Base-by-base conservation (phyloP, 2,797 vertebrate genomes). In the Simalia tracyae region DNA sequence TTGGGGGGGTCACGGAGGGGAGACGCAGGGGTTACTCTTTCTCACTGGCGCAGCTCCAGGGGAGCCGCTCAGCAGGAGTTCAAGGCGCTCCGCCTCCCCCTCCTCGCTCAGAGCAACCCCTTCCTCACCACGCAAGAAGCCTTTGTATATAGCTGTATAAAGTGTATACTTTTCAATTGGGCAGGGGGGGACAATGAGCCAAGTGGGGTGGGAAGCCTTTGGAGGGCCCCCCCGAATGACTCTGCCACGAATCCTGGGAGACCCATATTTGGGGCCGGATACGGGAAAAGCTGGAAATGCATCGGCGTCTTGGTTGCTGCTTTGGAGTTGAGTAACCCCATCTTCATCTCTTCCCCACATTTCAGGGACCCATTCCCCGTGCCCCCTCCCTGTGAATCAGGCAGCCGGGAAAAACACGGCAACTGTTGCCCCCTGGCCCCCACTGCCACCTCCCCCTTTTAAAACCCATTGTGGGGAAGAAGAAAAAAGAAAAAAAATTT, bases 361-460 rank as follows among this genome's bases (percentile, higher is more conserved):
- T 89, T 85, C 57, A 26, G 26, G 50, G 24, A 63, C 15, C n/a
- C 60, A 19, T 66, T 36, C 28, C 66, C 36, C n/a, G 19, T 14
- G 1, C 19, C 8, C 19, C 5, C 57, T 19, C 50, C 54, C 54
- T 2, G 4, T 7, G n/a, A 46, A 72, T 68, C 3, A 19, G 0
- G 46, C 17, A 88, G 91, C 76, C 31, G 50, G 46, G 85, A 84
- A 86, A 59, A 28, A 8, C 46, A 64, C 84, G 63, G 26, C 84
- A 28, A 36, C 12, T 85, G 84, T 26, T 86, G 46, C 81, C 54
- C 22, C 24, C 42, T 28, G 46, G 50, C 81, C 81, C 76, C 76
- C 94, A 90, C 96, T 91, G 94, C 94, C 91, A 94, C 14, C 95
- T 93, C 95, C 95, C 94, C 87, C 93, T 54, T 95, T 93, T 93